A percentile compares a stretch with the other conserved stretches of the same genome.
Evolutionary conservation across 2,113 vertebrate species (phyloP).

Genomic region (Sterna hirundo): DNA sequence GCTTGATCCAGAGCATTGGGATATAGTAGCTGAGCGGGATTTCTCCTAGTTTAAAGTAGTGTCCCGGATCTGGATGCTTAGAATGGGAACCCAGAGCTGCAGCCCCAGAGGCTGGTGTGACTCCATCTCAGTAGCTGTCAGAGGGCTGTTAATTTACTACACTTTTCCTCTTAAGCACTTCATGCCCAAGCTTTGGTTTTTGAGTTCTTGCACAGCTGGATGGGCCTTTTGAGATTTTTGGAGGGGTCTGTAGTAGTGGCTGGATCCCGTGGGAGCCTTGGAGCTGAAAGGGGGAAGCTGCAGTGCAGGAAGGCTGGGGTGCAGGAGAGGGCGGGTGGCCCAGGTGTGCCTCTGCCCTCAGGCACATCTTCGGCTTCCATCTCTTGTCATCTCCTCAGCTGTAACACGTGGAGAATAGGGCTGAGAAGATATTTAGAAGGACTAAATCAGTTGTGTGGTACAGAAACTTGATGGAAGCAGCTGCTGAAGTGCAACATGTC

Average conservation of each 20-base stretch:
- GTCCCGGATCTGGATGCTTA: neutral
- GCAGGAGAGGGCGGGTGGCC: neutral
- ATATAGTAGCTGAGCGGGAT: neutral
- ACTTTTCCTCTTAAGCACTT: neutral
- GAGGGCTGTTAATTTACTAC: no score
- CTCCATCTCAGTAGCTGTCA: no score
- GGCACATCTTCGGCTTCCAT: neutral
- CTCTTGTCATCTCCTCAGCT: accelerated
- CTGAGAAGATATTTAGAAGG: neutral
- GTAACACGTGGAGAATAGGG: accelerated
- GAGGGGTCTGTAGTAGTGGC: neutral
- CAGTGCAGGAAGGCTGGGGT: accelerated
- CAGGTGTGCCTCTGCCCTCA: neutral
- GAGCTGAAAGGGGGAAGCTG: accelerated
- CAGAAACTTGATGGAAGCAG: neutral
- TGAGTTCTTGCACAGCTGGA: neutral
- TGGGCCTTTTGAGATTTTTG: neutral
- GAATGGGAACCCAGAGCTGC: neutral
- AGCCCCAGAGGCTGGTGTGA: neutral
- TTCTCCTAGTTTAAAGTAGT: neutral
- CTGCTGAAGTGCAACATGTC: neutral
- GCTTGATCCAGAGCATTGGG: neutral
- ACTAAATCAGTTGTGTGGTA: accelerated
- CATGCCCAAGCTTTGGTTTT: no score
- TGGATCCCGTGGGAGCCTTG: accelerated